A percentile compares a stretch with the other conserved stretches of the same genome.
Conservation (phyloP, 2,797 vertebrate genomes). For the Oryzias dopingdopingensis region DNA sequence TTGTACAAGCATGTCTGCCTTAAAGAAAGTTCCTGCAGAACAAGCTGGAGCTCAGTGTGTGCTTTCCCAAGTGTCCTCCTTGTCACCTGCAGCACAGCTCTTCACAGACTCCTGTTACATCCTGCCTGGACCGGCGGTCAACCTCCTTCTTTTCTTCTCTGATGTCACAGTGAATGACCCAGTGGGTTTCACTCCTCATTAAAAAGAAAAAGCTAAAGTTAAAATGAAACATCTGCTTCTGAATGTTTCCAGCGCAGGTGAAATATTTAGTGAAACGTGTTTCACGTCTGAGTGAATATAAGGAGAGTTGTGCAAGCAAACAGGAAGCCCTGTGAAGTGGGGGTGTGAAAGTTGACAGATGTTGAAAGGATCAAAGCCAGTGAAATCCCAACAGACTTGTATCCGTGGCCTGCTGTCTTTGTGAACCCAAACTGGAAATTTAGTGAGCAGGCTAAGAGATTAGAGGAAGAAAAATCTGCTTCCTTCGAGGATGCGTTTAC, state of each 20-base stretch:
- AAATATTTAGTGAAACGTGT: background rate
- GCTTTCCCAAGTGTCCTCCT: conserved; percentile 47
- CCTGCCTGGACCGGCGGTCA: conserved; percentile 41
- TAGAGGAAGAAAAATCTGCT: too few relatives aligned
- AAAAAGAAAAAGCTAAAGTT: background rate
- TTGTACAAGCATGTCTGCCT: too few relatives aligned
- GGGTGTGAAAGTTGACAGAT: background rate
- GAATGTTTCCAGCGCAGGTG: background rate
- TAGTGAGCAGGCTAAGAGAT: too few relatives aligned
- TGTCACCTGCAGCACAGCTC: conserved; percentile 51
- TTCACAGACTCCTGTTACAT: conserved; percentile 60
- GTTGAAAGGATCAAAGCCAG: background rate
- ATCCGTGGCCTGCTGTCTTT: too few relatives aligned
- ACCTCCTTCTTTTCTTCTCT: background rate
- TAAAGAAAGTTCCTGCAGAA: background rate
- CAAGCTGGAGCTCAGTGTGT: conserved; percentile 31
- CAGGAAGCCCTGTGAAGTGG: background rate
- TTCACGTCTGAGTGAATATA: background rate
- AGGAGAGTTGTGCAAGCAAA: background rate
- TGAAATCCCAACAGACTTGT: background rate
- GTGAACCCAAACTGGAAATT: too few relatives aligned
- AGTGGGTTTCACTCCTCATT: too few relatives aligned
- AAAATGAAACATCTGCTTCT: background rate
- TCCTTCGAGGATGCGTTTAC: too few relatives aligned
- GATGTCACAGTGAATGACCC: too few relatives aligned